phyloP scores from a whole-genome alignment of 2,113 vertebrate species.

The Sinosuthora webbiana region DNA sequence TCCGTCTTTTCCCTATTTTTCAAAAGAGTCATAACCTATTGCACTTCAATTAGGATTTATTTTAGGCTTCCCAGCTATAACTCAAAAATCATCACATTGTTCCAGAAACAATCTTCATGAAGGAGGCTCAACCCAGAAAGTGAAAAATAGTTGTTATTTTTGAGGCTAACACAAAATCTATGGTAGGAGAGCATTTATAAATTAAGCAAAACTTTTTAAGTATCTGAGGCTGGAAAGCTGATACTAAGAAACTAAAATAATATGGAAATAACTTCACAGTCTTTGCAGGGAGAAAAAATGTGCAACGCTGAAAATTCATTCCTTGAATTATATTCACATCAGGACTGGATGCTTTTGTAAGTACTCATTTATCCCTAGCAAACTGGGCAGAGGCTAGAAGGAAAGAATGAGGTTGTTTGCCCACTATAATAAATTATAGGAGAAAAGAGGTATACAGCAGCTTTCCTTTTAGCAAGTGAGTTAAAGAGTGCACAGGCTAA shows the following conservation, averaged over 20 bases:
- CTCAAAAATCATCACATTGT: not conserved
- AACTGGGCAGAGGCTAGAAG: not conserved
- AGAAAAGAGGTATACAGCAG: not conserved
- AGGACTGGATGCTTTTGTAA: not conserved
- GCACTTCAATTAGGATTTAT: conserved; percentile 6
- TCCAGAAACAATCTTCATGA: not conserved
- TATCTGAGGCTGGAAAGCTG: not conserved
- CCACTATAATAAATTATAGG: not conserved
- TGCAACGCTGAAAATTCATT: not conserved
- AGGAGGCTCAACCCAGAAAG: not conserved
- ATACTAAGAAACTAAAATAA: not conserved
- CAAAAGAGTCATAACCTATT: not conserved
- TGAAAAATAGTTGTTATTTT: conserved; percentile 5
- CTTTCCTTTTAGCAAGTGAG: conserved; percentile 7
- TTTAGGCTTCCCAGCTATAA: conserved; percentile 1
- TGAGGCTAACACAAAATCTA: not conserved
- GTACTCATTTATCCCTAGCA: not conserved
- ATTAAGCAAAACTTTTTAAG: not conserved
- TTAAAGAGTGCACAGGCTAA: not conserved
- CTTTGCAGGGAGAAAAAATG: not conserved
- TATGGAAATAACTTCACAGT: not conserved
- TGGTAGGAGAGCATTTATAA: not conserved
- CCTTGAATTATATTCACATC: not conserved
- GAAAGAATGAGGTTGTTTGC: not conserved
- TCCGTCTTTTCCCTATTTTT: not conserved